Evolutionary conservation across 2,113 vertebrate species (phyloP), one percentile per base, ranked within the genome.

Genomic region (Mionectes macconnelli): DNA sequence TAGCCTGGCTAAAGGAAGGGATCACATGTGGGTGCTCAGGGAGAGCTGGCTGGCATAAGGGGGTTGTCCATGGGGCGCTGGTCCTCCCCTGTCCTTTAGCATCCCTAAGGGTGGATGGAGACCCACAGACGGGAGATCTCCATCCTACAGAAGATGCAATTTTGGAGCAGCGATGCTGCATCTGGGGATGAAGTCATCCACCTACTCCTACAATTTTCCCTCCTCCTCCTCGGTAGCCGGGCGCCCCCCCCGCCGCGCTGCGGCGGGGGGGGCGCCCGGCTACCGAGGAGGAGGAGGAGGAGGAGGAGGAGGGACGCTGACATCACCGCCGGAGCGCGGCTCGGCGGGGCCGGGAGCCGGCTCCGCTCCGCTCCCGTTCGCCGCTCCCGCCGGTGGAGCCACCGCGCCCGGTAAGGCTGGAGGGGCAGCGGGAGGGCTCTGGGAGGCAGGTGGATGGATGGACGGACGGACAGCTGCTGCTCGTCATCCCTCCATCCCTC

Each of bases 151-250:
- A 77, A 50, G 64, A 81, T 73, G 74, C 37, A 63, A 67, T 87
- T 76, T 63, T 13, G 57, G 78, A 90, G 75, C 70, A 79, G 90
- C 84, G 83, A 86, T 91, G 90, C 93, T 93, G 93, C 93, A 94
- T 96, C 87, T 91, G 84, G 76, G 60, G 85, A 94, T 94, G 93
- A 96, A 94, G 92, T 94, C 95, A 96, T 96, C 95, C 70, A 85
- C 66, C 59, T 84, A 67, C 87, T 93, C 92, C 64, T 84, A 84
- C 49, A 63, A 52, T 94, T 92, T 47, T 49, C 76, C 94, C 60
- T 47, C 81, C 94, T 55, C 63, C 78, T 8, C 70, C 64, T 74
- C 80, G 63, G 87, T 84, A 93, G 87, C 73, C 73, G 90, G 67
- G 75, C 44, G 28, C 49, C 74, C 79, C 80, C 86, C 56, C 73